Evolutionary conservation across 2,888 invertebrate genomes (phyloP).

Genomic region (Aelia acuminata): DNA sequence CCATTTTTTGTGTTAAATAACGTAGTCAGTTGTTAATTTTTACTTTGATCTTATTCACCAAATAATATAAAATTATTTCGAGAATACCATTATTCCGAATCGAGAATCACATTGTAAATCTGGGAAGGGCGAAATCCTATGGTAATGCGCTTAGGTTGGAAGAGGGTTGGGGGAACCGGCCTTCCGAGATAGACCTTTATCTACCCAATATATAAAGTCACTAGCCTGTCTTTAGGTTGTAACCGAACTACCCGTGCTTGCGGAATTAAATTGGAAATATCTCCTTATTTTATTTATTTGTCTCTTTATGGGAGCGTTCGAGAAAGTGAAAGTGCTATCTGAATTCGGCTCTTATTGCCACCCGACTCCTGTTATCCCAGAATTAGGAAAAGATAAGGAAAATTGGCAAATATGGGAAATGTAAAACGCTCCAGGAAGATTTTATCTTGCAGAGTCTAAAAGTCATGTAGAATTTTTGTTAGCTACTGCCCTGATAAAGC

Average conservation of each 20-base stretch:
- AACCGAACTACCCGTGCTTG: not conserved
- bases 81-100: not conserved
- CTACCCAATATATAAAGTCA: conserved; percentile 44
- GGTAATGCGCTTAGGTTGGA: conserved; percentile 16
- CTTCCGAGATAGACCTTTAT: not conserved
- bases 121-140: not conserved
- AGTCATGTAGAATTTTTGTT: not conserved
- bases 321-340: conserved; percentile 17
- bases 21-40: not conserved
- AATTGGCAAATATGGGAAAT: conserved; percentile 12
- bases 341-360: not conserved
- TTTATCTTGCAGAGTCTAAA: not conserved
- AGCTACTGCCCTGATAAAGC: not conserved
- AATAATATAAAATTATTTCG: not conserved
- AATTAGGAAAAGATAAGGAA: not conserved
- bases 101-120: conserved; percentile 5
- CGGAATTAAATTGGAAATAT: conserved; percentile 34
- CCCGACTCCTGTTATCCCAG: not conserved
- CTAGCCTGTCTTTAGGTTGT: conserved; percentile 7
- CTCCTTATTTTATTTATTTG: conserved; percentile 18
- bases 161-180: not conserved
- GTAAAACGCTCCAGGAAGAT: not conserved
- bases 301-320: not conserved
- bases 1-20: too few relatives aligned
- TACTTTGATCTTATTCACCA: not conserved